Conservation (phyloP, 2,113 vertebrate genomes). For the Neomonachus schauinslandi region DNA sequence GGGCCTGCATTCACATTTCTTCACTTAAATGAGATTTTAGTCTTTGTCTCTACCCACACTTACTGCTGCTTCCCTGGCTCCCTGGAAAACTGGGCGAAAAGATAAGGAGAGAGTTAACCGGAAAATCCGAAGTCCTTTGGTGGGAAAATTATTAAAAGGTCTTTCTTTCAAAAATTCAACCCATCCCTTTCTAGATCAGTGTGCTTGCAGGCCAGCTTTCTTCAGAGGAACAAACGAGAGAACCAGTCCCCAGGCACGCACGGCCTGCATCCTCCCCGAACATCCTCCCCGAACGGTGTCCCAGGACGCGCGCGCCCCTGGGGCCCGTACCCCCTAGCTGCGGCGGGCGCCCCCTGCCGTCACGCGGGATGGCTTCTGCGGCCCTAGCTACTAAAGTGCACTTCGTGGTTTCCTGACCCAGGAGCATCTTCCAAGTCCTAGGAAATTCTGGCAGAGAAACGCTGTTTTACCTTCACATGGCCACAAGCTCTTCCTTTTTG, state of each 20-base stretch:
- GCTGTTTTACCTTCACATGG: not conserved
- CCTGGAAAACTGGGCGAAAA: not conserved
- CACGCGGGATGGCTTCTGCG: accelerated
- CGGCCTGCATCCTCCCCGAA: not conserved
- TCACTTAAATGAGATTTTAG: not conserved
- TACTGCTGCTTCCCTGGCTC: not conserved
- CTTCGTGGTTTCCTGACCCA: not conserved
- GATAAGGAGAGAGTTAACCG: not conserved
- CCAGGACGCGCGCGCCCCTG: accelerated
- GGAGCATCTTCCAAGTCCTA: not conserved
- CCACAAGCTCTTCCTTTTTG: not conserved
- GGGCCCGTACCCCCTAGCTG: accelerated
- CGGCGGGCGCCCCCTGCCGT: accelerated
- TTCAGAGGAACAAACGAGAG: not conserved
- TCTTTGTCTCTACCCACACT: not conserved
- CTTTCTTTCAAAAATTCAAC: not conserved
- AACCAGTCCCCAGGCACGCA: not conserved
- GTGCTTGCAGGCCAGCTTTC: not conserved
- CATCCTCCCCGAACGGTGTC: not conserved
- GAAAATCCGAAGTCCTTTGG: not conserved
- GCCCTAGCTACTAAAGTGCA: not conserved
- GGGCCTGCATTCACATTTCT: not conserved
- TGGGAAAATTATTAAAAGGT: not conserved
- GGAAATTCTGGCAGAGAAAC: not conserved
- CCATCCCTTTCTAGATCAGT: not conserved